A percentile compares a stretch with the other conserved stretches of the same genome.
Evolutionary conservation across 2,113 vertebrate genomes (phyloP).

Genomic region (Myrmophylax atrothorax): DNA sequence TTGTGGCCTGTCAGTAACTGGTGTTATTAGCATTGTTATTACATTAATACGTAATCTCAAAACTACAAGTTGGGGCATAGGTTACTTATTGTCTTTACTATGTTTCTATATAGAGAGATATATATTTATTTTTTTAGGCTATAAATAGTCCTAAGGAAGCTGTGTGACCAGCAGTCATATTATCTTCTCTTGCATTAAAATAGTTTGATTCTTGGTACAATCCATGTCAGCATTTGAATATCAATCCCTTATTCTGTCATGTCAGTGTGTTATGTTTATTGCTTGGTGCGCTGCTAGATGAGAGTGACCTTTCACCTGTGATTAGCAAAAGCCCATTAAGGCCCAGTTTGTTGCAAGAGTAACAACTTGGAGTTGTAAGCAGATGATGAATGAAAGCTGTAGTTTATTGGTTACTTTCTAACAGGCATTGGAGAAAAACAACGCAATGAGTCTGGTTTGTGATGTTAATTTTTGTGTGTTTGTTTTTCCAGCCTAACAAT

Average conservation of each 20-base stretch:
- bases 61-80: neutral
- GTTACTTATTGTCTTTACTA: neutral
- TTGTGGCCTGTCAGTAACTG: neutral
- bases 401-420: conserved; percentile 47
- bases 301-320: conserved; percentile 47
- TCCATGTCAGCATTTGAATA: neutral
- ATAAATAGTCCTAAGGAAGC: neutral
- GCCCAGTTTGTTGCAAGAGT: conserved; percentile 7
- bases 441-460: conserved; percentile 17
- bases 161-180: neutral
- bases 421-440: neutral
- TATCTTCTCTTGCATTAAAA: neutral
- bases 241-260: neutral
- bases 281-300: neutral
- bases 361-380: conserved; percentile 26
- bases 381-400: conserved; percentile 15
- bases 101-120: neutral
- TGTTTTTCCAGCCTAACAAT: neutral
- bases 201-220: neutral
- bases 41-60: neutral
- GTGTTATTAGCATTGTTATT: neutral
- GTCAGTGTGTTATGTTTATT: neutral
- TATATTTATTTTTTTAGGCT: neutral
- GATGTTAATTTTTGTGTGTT: neutral
- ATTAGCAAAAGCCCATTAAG: conserved; percentile 17